A percentile compares a stretch with the other conserved stretches of the same genome.
Conservation (phyloP, 1,140 invertebrate genomes). For the Oedothorax gibbosus region DNA sequence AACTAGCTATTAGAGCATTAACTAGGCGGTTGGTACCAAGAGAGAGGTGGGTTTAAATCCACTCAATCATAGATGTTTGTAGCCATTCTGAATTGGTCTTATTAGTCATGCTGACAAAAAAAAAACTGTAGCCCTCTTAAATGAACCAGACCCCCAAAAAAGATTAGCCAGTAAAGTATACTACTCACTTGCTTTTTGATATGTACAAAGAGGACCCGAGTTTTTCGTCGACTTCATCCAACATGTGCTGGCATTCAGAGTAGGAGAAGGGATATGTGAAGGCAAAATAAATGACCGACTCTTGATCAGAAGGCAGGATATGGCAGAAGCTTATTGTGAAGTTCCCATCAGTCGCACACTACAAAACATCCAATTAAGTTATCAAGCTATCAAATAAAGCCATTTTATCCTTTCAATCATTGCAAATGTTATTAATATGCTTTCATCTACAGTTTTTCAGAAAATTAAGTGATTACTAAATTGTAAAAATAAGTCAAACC, state of each 20-base stretch:
- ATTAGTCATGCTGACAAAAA: no score
- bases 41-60: no score
- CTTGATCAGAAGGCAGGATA: conserved; percentile 78
- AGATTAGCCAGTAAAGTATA: background rate
- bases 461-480: background rate
- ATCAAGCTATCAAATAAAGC: background rate
- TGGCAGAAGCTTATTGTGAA: conserved; percentile 86
- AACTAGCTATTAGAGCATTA: no score
- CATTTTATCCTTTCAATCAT: background rate
- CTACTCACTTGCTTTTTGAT: conserved; percentile 50
- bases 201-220: conserved; percentile 66
- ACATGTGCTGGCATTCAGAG: conserved; percentile 80
- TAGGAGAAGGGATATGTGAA: conserved; percentile 94
- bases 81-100: no score
- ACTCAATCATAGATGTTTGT: no score
- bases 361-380: conserved; percentile 17
- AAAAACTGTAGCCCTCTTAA: no score
- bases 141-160: no score
- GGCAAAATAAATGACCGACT: conserved; percentile 85
- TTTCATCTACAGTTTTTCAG: background rate
- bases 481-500: no score
- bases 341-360: conserved; percentile 68
- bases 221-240: conserved; percentile 76
- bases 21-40: no score
- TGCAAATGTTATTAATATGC: background rate